Base-by-base conservation (phyloP, 2,113 vertebrate species). In the Otolemur garnettii region DNA sequence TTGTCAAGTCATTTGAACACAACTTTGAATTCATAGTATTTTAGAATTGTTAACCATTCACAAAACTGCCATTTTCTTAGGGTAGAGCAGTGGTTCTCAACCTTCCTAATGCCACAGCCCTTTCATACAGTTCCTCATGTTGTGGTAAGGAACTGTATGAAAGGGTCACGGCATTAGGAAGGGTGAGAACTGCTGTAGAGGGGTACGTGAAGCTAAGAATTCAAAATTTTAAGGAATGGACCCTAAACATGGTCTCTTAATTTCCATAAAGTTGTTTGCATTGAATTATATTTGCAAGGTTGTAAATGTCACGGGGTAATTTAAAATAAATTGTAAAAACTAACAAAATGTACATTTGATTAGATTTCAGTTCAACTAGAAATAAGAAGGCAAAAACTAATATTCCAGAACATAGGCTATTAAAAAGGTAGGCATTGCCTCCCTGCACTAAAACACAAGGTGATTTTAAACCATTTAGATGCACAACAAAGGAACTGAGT, bases 401-500 rank as follows among this genome's bases (percentile, higher is more conserved):
- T 83, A 17, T 83, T 69, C 30, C 77, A 93, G 57, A 94, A 42
- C 69, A 26, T 6, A 64, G 5, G 57, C 4, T 85, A 82, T 38
- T 28, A 42, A 83, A 90, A 96, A 84, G 59, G 66, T 80, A 68
- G 4, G 13, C 22, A 8, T 80, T 87, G 30, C 28, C 60, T 87
- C 71, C 28, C 24, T 55, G 50, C 64, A 50, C 55, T 92, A 78
- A 94, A 91, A 93, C 30, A 13, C 30, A 74, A 78, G 35, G 18
- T n/a, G 28, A 95, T 68, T 82, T 62, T 33, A 91, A 94, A 89
- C 50, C 86, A 68, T 91, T 81, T 64, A 62, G 14, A 84, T 80
- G 7, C 28, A 71, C 90, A 92, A 55, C 55, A 87, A 87, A 92
- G 72, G 19, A 87, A 38, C 42, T 60, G 9, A 85, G 72, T 17